Percentiles rank a stretch among this genome's conserved stretches.
These are phyloP conservation scores for Rutpela maculata DNA, from an alignment of 2,888 invertebrate genomes.

Conservation along the genomic window DNA sequence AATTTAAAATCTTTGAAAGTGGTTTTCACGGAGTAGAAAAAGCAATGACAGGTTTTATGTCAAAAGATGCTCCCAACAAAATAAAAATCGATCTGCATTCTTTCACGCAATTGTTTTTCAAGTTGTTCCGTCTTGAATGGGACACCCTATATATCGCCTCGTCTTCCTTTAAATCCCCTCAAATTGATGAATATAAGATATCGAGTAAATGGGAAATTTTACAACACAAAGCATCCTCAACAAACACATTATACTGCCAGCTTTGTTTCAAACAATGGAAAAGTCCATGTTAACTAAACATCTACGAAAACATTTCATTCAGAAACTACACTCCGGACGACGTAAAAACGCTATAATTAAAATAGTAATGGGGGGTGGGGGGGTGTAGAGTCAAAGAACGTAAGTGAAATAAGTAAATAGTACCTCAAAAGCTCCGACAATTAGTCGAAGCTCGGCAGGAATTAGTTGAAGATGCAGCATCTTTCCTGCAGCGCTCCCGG, in stretches of 20 bases:
- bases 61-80: too few relatives aligned
- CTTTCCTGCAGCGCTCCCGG: slow-evolving; percentile 31
- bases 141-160: too few relatives aligned
- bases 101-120: too few relatives aligned
- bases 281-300: neutral
- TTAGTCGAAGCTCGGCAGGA: slow-evolving; percentile 7
- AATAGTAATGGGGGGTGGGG: neutral
- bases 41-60: too few relatives aligned
- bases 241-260: neutral
- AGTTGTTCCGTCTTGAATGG: too few relatives aligned
- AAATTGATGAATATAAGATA: too few relatives aligned
- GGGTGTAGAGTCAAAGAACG: neutral
- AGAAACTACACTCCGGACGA: neutral
- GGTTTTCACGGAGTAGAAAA: too few relatives aligned
- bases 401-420: neutral
- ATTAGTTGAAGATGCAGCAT: slow-evolving; percentile 7
- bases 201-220: too few relatives aligned
- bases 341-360: neutral
- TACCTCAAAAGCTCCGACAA: slow-evolving; percentile 3
- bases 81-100: too few relatives aligned
- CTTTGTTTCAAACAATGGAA: neutral
- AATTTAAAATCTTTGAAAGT: too few relatives aligned
- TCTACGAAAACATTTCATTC: neutral
- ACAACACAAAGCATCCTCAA: neutral
- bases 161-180: too few relatives aligned